Percentiles rank a stretch among this genome's conserved stretches.
Conservation (phyloP, 2,888 invertebrate genomes). For the Entomobrya proxima region DNA sequence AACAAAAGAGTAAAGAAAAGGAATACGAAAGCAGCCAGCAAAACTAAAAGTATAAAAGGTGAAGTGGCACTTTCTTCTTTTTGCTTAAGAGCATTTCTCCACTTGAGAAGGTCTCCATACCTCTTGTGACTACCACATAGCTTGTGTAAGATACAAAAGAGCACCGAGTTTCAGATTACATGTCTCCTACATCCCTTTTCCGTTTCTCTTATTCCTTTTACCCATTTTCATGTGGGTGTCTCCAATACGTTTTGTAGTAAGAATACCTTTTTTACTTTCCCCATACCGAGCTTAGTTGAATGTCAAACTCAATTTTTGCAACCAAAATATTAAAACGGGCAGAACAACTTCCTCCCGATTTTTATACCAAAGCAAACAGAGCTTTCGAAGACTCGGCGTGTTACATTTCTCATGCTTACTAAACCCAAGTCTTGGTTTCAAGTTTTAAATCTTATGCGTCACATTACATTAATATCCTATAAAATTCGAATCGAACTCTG, state of each 20-base stretch:
- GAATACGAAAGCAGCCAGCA: not conserved
- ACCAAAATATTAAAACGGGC: not conserved
- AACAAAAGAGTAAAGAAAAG: constrained; percentile 25
- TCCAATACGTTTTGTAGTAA: not conserved
- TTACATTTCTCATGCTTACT: no score
- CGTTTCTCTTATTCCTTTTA: not conserved
- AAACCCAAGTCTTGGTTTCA: no score
- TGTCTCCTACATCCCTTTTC: not conserved
- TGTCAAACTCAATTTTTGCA: constrained; percentile 25
- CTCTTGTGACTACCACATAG: constrained; percentile 26
- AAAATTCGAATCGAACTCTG: not conserved
- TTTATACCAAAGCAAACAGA: no score
- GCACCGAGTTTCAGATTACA: constrained; percentile 22
- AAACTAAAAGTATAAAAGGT: constrained; percentile 24
- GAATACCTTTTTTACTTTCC: not conserved
- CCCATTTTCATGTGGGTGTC: not conserved
- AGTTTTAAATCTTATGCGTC: constrained; percentile 8
- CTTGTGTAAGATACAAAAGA: constrained; percentile 1
- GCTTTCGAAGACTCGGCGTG: not conserved
- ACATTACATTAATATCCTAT: not conserved
- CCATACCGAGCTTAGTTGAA: not conserved
- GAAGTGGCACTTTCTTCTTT: constrained; percentile 53
- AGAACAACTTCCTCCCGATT: not conserved
- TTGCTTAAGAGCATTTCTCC: constrained; percentile 31
- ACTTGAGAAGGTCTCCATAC: constrained; percentile 8